A percentile compares a stretch with the other conserved stretches of the same genome.
Conservation (phyloP, 2,113 vertebrate genomes). For the Cricetomys ansorgei region DNA sequence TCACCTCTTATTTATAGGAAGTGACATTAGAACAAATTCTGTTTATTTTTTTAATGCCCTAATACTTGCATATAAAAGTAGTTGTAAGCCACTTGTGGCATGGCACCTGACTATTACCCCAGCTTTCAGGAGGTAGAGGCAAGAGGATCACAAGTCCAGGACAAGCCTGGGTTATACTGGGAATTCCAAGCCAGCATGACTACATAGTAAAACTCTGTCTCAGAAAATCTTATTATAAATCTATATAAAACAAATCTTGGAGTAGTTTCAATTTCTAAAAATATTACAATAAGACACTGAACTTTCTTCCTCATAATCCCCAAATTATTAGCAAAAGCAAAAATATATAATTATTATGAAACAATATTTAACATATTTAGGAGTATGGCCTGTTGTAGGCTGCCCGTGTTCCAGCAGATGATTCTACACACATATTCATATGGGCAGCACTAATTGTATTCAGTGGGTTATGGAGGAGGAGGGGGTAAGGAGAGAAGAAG, state of each 20-base stretch:
- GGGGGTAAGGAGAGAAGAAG: background rate
- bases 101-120: too few relatives aligned
- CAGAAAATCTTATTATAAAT: background rate
- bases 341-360: background rate
- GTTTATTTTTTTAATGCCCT: background rate
- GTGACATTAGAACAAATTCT: background rate
- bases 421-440: background rate
- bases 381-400: background rate
- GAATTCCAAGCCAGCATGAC: background rate
- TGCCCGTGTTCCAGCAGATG: background rate
- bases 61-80: background rate
- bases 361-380: background rate
- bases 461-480: background rate
- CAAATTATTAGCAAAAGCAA: background rate
- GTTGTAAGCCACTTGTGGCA: background rate
- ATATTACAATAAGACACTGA: background rate
- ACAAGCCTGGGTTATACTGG: background rate
- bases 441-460: background rate
- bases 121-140: background rate
- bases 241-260: background rate
- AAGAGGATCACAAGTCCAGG: background rate
- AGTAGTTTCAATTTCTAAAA: background rate
- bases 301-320: background rate
- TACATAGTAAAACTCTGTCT: background rate
- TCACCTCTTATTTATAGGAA: too few relatives aligned